These are phyloP conservation scores for Okapia johnstoni DNA, from an alignment of 2,113 vertebrate genomes.

Conservation along the genomic window DNA sequence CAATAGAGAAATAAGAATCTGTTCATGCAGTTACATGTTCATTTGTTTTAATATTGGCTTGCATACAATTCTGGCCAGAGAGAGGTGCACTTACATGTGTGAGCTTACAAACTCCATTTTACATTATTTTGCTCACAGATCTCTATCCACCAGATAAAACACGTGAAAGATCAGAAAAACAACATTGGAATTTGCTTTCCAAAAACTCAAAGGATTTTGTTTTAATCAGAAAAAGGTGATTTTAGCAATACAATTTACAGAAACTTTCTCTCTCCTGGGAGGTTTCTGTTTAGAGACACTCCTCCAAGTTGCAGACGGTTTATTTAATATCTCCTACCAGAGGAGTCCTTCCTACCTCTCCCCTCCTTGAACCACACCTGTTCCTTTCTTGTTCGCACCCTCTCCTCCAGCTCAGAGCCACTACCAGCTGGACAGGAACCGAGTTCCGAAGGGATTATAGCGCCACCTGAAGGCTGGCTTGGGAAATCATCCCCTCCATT, in stretches of 20 bases:
- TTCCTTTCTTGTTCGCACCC: too few species aligned
- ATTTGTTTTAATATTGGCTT: neutral
- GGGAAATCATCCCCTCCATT: neutral
- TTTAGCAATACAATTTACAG: neutral
- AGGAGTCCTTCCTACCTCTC: neutral
- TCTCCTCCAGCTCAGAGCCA: neutral
- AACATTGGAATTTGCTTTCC: neutral
- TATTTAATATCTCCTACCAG: neutral
- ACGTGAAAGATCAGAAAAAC: neutral
- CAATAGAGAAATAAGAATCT: neutral
- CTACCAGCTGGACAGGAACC: neutral
- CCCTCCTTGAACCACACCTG: neutral
- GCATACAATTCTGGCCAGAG: neutral
- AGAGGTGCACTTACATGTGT: neutral
- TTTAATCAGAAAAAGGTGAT: neutral
- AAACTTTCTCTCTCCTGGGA: neutral
- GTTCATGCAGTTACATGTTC: neutral
- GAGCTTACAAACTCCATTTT: neutral
- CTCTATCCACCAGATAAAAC: neutral
- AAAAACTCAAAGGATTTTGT: neutral
- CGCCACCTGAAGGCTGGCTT: conserved; percentile 39
- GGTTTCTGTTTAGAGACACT: neutral
- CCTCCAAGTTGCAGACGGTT: neutral
- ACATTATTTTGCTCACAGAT: neutral
- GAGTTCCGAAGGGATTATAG: conserved; percentile 4